Conservation (phyloP, 2,113 vertebrate genomes). For the Ammodytes marinus region DNA sequence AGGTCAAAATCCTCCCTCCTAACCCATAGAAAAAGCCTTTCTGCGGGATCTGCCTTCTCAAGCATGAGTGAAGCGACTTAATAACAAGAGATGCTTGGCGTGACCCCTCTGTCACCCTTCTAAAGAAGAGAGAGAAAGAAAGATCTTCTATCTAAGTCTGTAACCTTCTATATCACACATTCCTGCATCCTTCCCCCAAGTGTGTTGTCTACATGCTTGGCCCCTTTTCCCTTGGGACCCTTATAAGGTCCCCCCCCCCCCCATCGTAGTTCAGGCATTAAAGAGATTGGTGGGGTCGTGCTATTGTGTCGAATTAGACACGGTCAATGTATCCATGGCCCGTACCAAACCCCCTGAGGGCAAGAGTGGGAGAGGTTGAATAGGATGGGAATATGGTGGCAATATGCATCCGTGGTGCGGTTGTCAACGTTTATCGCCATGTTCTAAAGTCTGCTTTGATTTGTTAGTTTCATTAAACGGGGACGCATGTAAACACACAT, state of each 20-base stretch:
- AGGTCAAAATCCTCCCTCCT: conserved; percentile 51
- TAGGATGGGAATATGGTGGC: conserved; percentile 63
- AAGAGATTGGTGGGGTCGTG: conserved; percentile 83
- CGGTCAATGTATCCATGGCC: conserved; percentile 80
- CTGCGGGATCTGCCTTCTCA: conserved; percentile 57
- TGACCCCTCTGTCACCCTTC: conserved; percentile 56
- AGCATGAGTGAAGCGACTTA: conserved; percentile 67
- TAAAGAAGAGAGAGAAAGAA: conserved; percentile 19
- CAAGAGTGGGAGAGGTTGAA: conserved; percentile 73
- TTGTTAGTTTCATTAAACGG: conserved; percentile 50
- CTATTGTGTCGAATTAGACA: conserved; percentile 89
- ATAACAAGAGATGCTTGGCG: conserved; percentile 52
- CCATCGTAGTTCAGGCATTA: conserved; percentile 63
- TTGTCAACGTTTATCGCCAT: conserved; percentile 17
- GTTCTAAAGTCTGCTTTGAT: conserved; percentile 14
- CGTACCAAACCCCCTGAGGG: conserved; percentile 67
- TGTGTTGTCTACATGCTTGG: conserved; percentile 71
- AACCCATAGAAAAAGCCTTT: conserved; percentile 46
- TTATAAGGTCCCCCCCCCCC: conserved; percentile 10
- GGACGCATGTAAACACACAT: not conserved
- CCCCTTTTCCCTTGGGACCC: conserved; percentile 51
- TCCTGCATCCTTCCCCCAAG: conserved; percentile 48
- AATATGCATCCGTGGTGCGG: conserved; percentile 31
- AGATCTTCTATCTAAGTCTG: conserved; percentile 38
- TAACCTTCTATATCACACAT: conserved; percentile 62